These are phyloP conservation scores for Calidris pugnax DNA, from an alignment of 2,113 vertebrate species.

Conservation along the genomic window DNA sequence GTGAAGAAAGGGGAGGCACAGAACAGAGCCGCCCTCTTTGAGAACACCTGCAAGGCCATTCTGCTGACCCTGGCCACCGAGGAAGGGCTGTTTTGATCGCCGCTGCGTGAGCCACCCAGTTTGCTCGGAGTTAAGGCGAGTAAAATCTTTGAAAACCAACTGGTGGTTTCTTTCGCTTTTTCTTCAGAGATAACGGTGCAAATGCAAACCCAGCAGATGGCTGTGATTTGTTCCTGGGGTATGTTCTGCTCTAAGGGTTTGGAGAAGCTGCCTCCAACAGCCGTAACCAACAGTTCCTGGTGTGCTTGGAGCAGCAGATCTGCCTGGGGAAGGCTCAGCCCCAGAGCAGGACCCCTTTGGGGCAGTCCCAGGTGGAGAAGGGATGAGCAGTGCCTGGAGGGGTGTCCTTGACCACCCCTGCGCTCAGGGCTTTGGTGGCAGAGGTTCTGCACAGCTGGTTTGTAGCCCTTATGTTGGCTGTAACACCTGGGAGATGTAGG, in stretches of 20 bases:
- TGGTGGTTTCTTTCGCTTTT: fast-evolving
- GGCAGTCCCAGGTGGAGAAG: fast-evolving
- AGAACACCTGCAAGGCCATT: constrained; percentile 94
- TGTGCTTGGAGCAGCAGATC: not conserved
- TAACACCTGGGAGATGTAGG: not conserved
- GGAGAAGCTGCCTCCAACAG: not conserved
- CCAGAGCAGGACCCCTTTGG: not conserved
- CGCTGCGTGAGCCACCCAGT: not conserved
- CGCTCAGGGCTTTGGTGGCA: not conserved
- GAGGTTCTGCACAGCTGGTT: fast-evolving
- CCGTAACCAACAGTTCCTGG: not conserved
- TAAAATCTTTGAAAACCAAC: not conserved
- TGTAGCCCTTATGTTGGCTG: not conserved
- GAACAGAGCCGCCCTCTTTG: constrained; percentile 95
- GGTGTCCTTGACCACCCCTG: fast-evolving
- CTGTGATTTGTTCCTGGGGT: fast-evolving
- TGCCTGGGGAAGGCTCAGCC: not conserved
- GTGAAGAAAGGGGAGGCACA: constrained; percentile 97
- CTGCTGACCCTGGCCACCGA: constrained; percentile 83
- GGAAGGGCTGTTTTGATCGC: constrained; percentile 56
- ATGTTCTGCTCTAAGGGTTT: not conserved
- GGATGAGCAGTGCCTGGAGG: not conserved
- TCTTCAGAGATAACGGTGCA: not conserved
- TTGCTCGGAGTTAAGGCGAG: not conserved
- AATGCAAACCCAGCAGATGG: fast-evolving